Evolutionary conservation across 2,113 vertebrate genomes (phyloP).

Genomic region (Chaetorhynchus papuensis): DNA sequence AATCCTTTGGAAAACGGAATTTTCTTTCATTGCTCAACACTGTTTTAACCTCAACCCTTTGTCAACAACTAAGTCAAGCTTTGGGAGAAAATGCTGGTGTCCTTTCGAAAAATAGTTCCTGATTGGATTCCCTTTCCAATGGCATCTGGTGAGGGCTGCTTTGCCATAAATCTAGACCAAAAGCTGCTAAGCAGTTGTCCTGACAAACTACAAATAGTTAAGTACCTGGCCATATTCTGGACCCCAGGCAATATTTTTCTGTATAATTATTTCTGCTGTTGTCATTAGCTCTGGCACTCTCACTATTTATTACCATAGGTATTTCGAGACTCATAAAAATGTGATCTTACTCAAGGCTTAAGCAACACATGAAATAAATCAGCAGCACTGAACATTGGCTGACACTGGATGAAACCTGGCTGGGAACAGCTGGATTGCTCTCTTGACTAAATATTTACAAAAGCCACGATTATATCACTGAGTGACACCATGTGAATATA

Average conservation of each 20-base stretch:
- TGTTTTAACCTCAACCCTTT: background rate
- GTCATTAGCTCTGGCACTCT: constrained; percentile 65
- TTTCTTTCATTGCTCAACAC: background rate
- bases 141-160: background rate
- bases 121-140: background rate
- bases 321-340: constrained; percentile 78
- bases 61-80: background rate
- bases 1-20: background rate
- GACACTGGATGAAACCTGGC: constrained; percentile 74
- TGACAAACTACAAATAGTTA: constrained; percentile 22
- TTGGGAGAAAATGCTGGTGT: background rate
- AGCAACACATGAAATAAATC: constrained; percentile 77
- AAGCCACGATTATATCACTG: constrained; percentile 78
- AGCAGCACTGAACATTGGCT: constrained; percentile 65
- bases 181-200: background rate
- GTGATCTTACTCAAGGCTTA: constrained; percentile 71
- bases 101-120: background rate
- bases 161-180: background rate
- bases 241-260: constrained; percentile 55
- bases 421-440: constrained; percentile 81
- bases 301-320: constrained; percentile 75
- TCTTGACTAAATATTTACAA: constrained; percentile 86
- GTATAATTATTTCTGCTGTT: constrained; percentile 70
- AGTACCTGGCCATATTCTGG: constrained; percentile 35
- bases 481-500: constrained; percentile 74